Evolutionary conservation across 2,113 vertebrate genomes (phyloP).

Genomic region (Merops nubicus): DNA sequence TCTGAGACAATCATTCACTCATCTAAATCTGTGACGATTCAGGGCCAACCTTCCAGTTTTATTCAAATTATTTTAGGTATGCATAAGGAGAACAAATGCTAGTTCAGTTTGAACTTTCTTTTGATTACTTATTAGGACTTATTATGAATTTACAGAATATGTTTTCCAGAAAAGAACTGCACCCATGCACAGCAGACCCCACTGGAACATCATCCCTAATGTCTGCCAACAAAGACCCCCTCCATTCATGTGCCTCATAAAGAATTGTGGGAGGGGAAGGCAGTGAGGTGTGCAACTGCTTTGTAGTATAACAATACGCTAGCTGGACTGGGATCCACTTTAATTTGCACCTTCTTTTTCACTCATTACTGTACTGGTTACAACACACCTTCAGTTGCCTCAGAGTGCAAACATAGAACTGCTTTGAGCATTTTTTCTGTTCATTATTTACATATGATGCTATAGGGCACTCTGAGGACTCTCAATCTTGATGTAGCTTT

Average conservation of each 20-base stretch:
- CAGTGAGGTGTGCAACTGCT: background rate
- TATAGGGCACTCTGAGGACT: background rate
- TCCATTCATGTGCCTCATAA: too few relatives aligned
- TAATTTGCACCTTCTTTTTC: background rate
- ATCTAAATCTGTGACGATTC: background rate
- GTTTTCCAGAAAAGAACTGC: background rate
- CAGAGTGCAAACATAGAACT: background rate
- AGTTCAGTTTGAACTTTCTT: background rate
- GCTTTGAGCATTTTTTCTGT: background rate
- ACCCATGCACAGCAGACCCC: background rate
- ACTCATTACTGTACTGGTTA: background rate
- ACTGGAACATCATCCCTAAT: background rate
- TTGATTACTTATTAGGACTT: background rate
- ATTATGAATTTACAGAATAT: background rate
- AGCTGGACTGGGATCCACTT: background rate
- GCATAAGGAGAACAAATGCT: background rate
- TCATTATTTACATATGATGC: background rate
- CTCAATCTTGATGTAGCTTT: background rate
- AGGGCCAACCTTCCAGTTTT: background rate
- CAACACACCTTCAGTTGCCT: background rate
- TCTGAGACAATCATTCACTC: background rate
- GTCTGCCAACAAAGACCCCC: background rate
- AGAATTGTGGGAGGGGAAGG: background rate
- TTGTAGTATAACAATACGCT: fast-evolving
- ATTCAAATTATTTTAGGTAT: background rate